These are phyloP conservation scores for Dusona sp. DNA, from an alignment of 2,888 invertebrate genomes.

Conservation along the genomic window DNA sequence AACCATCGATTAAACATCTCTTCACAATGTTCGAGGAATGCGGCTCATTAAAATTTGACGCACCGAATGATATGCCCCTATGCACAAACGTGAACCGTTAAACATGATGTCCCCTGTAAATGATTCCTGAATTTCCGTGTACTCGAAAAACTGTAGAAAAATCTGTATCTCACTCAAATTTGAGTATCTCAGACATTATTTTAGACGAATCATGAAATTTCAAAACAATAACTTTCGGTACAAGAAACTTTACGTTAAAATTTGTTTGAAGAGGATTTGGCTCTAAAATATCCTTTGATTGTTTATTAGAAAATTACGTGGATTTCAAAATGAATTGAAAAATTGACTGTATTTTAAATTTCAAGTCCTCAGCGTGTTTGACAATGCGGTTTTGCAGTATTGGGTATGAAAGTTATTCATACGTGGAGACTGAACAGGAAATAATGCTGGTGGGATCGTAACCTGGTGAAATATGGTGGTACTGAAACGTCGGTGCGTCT, in stretches of 20 bases:
- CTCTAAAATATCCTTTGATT: neutral
- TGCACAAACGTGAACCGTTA: constrained; percentile 1
- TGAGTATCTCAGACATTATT: neutral
- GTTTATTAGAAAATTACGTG: neutral
- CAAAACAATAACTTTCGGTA: neutral
- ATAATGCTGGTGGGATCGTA: neutral
- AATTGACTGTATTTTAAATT: neutral
- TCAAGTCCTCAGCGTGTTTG: neutral
- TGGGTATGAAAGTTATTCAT: neutral
- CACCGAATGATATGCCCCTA: constrained; percentile 16
- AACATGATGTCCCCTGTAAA: constrained; percentile 20
- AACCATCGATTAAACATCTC: constrained; percentile 31
- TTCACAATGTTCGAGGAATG: constrained; percentile 55
- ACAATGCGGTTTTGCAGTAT: neutral
- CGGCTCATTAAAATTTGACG: constrained; percentile 63
- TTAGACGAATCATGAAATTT: neutral
- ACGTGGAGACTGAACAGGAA: neutral
- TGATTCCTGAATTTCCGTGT: constrained; percentile 28
- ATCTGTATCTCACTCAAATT: neutral
- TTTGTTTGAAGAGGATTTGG: neutral
- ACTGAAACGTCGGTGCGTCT: constrained; percentile 32
- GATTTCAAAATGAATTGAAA: neutral
- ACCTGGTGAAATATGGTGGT: constrained; percentile 13
- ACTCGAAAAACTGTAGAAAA: no score
- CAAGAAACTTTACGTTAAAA: neutral